Conservation (phyloP, 2,888 invertebrate genomes). For the Deilephila elpenor region DNA sequence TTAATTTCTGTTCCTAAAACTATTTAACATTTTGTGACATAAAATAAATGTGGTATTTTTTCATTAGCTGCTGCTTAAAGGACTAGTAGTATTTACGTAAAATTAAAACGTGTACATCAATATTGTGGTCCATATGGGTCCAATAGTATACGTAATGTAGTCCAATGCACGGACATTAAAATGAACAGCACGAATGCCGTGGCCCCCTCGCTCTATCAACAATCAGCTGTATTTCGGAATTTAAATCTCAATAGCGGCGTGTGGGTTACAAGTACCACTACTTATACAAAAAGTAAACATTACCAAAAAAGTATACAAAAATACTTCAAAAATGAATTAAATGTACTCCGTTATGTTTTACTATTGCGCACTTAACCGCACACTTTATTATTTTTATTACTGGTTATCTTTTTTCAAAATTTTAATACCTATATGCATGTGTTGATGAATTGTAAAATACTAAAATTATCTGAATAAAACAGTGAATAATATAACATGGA, state of each 20-base stretch:
- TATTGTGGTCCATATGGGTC: background rate
- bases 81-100: background rate
- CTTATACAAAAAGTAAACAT: background rate
- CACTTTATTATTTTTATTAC: too few relatives aligned
- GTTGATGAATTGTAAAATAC: too few relatives aligned
- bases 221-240: constrained; percentile 57
- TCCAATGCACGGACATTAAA: constrained; percentile 45
- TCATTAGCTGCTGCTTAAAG: background rate
- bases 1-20: background rate
- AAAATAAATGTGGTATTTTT: constrained; percentile 11
- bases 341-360: background rate
- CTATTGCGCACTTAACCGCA: too few relatives aligned
- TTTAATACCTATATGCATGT: too few relatives aligned
- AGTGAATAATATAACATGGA: too few relatives aligned
- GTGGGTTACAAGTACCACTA: background rate
- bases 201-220: constrained; percentile 69
- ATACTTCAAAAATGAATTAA: background rate
- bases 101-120: background rate
- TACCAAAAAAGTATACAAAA: background rate
- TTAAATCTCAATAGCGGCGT: constrained; percentile 30
- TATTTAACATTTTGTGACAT: constrained; percentile 31
- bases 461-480: too few relatives aligned
- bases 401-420: too few relatives aligned
- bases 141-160: background rate
- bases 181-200: constrained; percentile 52